phyloP scores from a whole-genome alignment of 37 sponge, comb jelly and placozoan genomes.

The Spongilla lacustris region DNA sequence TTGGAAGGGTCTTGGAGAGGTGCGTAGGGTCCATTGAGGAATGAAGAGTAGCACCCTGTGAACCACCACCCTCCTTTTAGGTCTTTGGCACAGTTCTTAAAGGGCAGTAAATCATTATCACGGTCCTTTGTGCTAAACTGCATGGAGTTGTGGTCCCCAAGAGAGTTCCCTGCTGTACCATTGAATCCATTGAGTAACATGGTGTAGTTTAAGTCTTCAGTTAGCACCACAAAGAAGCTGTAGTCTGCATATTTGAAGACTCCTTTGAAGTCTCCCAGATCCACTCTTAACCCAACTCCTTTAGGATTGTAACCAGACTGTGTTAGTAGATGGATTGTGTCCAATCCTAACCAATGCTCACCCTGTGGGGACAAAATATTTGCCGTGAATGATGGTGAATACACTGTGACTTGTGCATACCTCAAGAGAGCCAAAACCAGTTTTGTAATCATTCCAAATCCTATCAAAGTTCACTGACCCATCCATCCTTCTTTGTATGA shows the following conservation, averaged over 20 bases:
- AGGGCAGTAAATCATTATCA: too few relatives aligned
- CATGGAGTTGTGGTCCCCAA: neutral
- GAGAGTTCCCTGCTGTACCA: neutral
- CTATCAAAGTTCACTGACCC: neutral
- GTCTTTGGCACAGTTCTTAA: too few relatives aligned
- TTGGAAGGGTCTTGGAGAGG: too few relatives aligned
- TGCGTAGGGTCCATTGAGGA: too few relatives aligned
- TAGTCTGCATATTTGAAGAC: neutral
- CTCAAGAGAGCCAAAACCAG: neutral
- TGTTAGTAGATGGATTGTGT: neutral
- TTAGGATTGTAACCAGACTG: neutral
- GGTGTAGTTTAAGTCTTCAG: neutral
- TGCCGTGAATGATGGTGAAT: neutral
- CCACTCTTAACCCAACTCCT: neutral
- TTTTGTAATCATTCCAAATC: neutral
- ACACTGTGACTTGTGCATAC: neutral
- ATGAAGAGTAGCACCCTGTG: too few relatives aligned
- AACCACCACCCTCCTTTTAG: too few relatives aligned
- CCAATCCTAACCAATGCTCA: neutral
- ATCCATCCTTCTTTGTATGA: neutral
- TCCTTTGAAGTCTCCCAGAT: neutral
- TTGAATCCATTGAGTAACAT: neutral
- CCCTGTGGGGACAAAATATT: neutral
- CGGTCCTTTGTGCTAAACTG: neutral
- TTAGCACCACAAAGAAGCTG: slow-evolving; percentile 1